A percentile compares a stretch with the other conserved stretches of the same genome.
Conservation (phyloP, 2,888 invertebrate species). For the Pardosa pseudoannulata region DNA sequence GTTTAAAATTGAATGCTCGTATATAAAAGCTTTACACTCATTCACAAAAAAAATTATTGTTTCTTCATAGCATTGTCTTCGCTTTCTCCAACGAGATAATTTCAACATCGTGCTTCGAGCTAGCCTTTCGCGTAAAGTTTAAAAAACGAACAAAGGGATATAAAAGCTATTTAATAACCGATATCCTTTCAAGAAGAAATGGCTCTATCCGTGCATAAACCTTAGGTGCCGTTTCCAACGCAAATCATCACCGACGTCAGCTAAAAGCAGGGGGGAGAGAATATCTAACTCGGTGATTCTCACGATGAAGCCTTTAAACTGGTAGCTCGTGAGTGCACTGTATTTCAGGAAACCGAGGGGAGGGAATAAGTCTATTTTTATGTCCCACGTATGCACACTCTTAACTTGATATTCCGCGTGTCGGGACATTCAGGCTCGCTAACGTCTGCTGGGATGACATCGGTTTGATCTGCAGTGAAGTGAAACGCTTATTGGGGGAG, state of each 20-base stretch:
- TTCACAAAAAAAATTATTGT: no score
- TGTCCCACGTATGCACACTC: slow-evolving; percentile 33
- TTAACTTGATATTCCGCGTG: slow-evolving; percentile 64
- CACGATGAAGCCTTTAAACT: slow-evolving; percentile 48
- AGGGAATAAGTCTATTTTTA: slow-evolving; percentile 53
- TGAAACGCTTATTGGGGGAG: background rate
- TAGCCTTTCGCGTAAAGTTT: no score
- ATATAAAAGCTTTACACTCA: no score
- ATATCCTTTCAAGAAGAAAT: background rate
- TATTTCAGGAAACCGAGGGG: slow-evolving; percentile 61
- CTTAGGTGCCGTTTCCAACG: background rate
- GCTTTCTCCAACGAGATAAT: no score
- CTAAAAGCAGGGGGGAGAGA: slow-evolving; percentile 8
- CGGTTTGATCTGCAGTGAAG: background rate
- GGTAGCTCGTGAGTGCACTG: slow-evolving; percentile 34
- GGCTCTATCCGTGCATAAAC: background rate
- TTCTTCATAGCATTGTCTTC: no score
- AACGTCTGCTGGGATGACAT: slow-evolving; percentile 31
- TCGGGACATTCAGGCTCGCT: slow-evolving; percentile 45
- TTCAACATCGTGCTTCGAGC: no score
- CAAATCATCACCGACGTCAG: background rate
- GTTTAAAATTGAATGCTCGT: no score
- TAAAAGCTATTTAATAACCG: background rate
- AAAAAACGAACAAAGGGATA: background rate
- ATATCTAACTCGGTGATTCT: background rate